Percentiles rank a stretch among this genome's conserved stretches.
These are phyloP conservation scores for Caenorhabditis tropicalis DNA, from an alignment of 1,140 invertebrate species.

Conservation along the genomic window DNA sequence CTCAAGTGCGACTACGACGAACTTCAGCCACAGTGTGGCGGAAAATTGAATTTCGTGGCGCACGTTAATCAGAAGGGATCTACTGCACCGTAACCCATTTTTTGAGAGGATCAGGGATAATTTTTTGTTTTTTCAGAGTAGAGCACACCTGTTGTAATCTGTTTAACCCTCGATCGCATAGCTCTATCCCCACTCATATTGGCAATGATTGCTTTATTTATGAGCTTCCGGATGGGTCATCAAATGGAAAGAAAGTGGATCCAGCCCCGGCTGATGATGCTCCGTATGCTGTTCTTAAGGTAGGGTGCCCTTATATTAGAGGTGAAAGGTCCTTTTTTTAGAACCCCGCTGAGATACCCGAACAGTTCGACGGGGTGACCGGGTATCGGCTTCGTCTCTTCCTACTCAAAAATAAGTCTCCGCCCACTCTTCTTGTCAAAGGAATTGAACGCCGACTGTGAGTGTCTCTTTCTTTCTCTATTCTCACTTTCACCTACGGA, in stretches of 20 bases:
- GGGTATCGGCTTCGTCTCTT: constrained; percentile 70
- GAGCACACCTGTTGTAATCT: constrained; percentile 67
- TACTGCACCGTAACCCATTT: constrained; percentile 63
- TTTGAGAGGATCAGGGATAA: not conserved
- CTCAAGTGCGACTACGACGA: constrained; percentile 69
- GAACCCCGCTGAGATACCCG: constrained; percentile 67
- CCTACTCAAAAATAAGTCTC: constrained; percentile 69
- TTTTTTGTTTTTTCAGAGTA: constrained; percentile 59
- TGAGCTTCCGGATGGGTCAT: constrained; percentile 66
- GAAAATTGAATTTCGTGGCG: constrained; percentile 69
- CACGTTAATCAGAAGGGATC: constrained; percentile 66
- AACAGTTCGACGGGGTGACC: constrained; percentile 69
- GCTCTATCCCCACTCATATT: constrained; percentile 59
- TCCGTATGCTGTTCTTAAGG: constrained; percentile 47
- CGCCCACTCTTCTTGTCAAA: constrained; percentile 69
- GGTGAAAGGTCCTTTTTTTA: too few species aligned
- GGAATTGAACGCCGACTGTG: constrained; percentile 68
- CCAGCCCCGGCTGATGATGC: constrained; percentile 15
- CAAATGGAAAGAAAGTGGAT: constrained; percentile 40
- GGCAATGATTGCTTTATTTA: constrained; percentile 72
- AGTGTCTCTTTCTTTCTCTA: constrained; percentile 44
- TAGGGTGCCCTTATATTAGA: too few species aligned
- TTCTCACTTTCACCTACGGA: constrained; percentile 6
- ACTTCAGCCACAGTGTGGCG: constrained; percentile 67
- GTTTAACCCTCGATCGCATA: constrained; percentile 49